These are phyloP conservation scores for Myotis planiceps DNA, from an alignment of 2,797 vertebrate species.

Conservation along the genomic window DNA sequence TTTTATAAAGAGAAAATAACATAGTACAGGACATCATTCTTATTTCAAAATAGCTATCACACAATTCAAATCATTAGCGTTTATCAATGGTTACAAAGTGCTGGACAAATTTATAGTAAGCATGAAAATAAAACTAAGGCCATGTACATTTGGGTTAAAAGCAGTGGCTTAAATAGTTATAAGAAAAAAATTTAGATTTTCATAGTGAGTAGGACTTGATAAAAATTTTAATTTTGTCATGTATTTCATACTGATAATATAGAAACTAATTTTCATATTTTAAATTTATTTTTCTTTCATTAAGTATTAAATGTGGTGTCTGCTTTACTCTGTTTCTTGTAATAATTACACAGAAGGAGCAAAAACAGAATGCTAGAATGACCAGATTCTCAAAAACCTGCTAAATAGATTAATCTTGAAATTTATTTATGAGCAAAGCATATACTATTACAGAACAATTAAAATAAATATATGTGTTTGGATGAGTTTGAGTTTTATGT, in stretches of 20 bases:
- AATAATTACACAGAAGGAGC: conserved; percentile 43
- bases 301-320: conserved; percentile 48
- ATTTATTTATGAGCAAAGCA: conserved; percentile 65
- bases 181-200: neutral
- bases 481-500: conserved; percentile 27
- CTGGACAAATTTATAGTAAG: neutral
- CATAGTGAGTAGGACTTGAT: neutral
- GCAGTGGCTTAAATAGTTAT: neutral
- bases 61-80: neutral
- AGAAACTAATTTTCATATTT: neutral
- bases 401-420: conserved; percentile 58
- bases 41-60: neutral
- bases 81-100: neutral
- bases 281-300: conserved; percentile 55
- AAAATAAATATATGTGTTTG: conserved; percentile 57
- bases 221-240: conserved; percentile 8
- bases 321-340: conserved; percentile 42
- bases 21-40: neutral
- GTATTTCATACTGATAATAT: neutral
- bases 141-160: conserved; percentile 15
- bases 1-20: neutral
- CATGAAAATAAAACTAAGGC: neutral
- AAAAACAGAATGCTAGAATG: neutral
- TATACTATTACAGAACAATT: conserved; percentile 41
- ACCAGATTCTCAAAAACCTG: conserved; percentile 67